A percentile compares a stretch with the other conserved stretches of the same genome.
These are phyloP conservation scores for Herpetotheres cachinnans DNA, from an alignment of 2,113 vertebrate genomes.

Conservation along the genomic window DNA sequence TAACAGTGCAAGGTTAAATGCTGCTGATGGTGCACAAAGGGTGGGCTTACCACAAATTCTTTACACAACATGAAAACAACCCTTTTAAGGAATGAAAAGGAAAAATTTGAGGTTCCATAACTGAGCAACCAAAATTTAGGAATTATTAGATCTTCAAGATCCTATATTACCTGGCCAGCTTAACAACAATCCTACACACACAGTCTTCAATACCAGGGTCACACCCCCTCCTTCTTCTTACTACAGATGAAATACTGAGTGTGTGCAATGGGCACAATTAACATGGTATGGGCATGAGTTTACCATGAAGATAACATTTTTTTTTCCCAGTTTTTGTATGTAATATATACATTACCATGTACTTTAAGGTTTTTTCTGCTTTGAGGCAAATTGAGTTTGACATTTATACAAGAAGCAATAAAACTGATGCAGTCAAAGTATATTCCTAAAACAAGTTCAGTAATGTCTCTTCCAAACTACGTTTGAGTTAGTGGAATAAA, in stretches of 20 bases:
- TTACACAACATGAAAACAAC: not conserved
- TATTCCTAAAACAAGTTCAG: slow-evolving; percentile 73
- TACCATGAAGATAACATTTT: not conserved
- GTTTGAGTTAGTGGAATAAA: slow-evolving; percentile 75
- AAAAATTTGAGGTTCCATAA: not conserved
- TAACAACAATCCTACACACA: not conserved
- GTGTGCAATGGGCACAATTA: not conserved
- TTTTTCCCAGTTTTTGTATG: not conserved
- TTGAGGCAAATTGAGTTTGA: slow-evolving; percentile 65
- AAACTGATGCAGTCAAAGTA: slow-evolving; percentile 65
- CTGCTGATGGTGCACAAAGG: slow-evolving; percentile 14
- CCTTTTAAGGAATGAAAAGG: not conserved
- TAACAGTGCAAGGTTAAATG: not conserved
- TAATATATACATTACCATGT: slow-evolving; percentile 44
- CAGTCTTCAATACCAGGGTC: not conserved
- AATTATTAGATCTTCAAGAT: not conserved
- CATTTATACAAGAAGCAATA: slow-evolving; percentile 70
- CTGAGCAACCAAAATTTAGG: not conserved
- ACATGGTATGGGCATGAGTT: not conserved
- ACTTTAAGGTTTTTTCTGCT: slow-evolving; percentile 26
- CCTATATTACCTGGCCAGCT: not conserved
- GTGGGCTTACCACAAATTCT: not conserved
- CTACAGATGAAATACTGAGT: not conserved
- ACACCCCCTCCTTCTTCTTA: not conserved
- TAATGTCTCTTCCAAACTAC: slow-evolving; percentile 68